A percentile compares a stretch with the other conserved stretches of the same genome.
These are phyloP conservation scores for Melanocharis versteri DNA, from an alignment of 2,113 vertebrate genomes.

Conservation along the genomic window DNA sequence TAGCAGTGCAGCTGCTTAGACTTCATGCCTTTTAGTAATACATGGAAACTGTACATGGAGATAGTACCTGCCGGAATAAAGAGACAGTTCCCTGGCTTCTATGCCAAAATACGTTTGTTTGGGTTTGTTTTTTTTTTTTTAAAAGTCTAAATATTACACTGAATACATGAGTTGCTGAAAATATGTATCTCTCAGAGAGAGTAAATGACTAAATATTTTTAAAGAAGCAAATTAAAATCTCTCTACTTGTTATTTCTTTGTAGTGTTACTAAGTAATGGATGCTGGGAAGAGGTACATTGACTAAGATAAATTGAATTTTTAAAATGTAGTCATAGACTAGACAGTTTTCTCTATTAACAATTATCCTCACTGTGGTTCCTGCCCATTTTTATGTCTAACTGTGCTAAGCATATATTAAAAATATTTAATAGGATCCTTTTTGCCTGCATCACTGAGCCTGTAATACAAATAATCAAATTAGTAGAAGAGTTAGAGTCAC, in stretches of 20 bases:
- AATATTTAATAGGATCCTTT: conserved; percentile 21
- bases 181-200: neutral
- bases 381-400: conserved; percentile 12
- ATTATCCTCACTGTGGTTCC: neutral
- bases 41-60: neutral
- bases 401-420: conserved; percentile 18
- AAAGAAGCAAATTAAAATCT: conserved; percentile 28
- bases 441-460: neutral
- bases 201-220: conserved; percentile 10
- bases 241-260: conserved; percentile 12
- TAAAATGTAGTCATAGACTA: neutral
- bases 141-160: neutral
- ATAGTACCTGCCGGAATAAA: neutral
- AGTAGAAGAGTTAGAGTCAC: neutral
- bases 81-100: neutral
- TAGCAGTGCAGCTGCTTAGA: neutral
- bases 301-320: neutral
- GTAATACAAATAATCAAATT: conserved; percentile 32
- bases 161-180: neutral
- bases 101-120: neutral
- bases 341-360: conserved; percentile 2
- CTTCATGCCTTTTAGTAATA: neutral
- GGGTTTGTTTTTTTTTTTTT: too few species aligned
- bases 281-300: neutral
- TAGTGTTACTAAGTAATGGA: neutral